A percentile compares a stretch with the other conserved stretches of the same genome.
phyloP scores from a whole-genome alignment of 2,888 invertebrate genomes.

The Chrysomela aeneicollis region DNA sequence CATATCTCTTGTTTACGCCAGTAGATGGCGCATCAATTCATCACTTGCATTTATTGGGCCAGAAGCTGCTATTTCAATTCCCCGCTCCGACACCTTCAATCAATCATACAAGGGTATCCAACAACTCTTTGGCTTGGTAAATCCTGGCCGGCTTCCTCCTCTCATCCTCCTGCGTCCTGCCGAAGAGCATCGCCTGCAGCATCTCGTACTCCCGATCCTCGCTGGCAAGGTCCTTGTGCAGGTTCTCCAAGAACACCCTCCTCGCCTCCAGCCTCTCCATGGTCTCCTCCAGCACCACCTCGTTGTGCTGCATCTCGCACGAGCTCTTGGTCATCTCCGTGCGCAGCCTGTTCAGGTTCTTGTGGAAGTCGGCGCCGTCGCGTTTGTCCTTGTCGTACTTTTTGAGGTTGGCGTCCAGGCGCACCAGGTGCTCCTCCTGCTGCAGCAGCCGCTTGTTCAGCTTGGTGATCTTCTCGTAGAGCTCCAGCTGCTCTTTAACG shows the following conservation, averaged over 20 bases:
- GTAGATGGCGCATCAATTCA: too few relatives aligned
- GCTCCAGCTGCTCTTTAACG: constrained; percentile 70
- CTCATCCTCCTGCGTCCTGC: constrained; percentile 44
- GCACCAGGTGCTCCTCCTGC: constrained; percentile 76
- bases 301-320: constrained; percentile 61
- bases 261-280: constrained; percentile 55
- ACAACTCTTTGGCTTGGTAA: constrained; percentile 61
- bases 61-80: too few relatives aligned
- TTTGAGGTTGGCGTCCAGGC: constrained; percentile 67
- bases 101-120: constrained; percentile 61
- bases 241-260: constrained; percentile 53
- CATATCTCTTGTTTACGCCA: too few relatives aligned
- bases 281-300: constrained; percentile 59
- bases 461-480: constrained; percentile 76
- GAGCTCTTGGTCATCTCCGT: constrained; percentile 60
- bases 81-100: neutral
- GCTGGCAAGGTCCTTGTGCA: constrained; percentile 56
- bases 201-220: constrained; percentile 60
- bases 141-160: constrained; percentile 46
- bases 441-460: constrained; percentile 77
- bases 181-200: constrained; percentile 59
- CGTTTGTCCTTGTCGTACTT: constrained; percentile 58
- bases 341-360: constrained; percentile 53
- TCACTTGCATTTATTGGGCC: too few relatives aligned
- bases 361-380: constrained; percentile 52